Conservation (phyloP, 1,140 invertebrate genomes). For the Mercenaria mercenaria region DNA sequence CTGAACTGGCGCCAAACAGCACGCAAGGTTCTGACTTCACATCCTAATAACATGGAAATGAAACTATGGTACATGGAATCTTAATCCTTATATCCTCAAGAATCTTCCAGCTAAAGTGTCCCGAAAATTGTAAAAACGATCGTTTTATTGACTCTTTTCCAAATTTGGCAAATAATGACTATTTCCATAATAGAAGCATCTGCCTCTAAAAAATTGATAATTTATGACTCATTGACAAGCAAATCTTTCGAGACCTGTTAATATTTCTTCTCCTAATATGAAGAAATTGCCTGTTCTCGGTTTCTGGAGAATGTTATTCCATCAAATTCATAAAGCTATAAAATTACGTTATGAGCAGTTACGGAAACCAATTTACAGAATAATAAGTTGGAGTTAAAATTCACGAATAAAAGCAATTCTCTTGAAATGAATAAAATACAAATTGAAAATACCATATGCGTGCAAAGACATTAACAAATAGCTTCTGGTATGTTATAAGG, state of each 20-base stretch:
- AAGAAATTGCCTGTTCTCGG: slow-evolving; percentile 3
- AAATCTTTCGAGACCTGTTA: slow-evolving; percentile 34
- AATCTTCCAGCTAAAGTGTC: neutral
- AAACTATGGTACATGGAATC: neutral
- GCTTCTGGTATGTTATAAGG: neutral
- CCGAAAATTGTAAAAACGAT: neutral
- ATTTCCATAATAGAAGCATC: slow-evolving; percentile 20
- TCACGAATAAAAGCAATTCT: slow-evolving; percentile 14
- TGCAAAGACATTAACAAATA: neutral
- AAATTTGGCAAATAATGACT: slow-evolving; percentile 8
- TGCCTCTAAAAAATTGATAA: slow-evolving; percentile 14
- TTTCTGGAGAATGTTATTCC: slow-evolving; percentile 17
- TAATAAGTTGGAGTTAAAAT: slow-evolving; percentile 25
- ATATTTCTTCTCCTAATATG: slow-evolving; percentile 26
- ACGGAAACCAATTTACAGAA: slow-evolving; percentile 14
- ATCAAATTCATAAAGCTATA: slow-evolving; percentile 36
- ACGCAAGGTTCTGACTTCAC: neutral
- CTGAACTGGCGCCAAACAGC: neutral
- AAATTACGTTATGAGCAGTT: slow-evolving; percentile 1
- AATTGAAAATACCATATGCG: slow-evolving; percentile 38
- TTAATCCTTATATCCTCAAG: neutral
- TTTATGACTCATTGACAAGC: slow-evolving; percentile 43
- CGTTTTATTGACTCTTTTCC: slow-evolving; percentile 9
- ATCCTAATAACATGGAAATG: slow-evolving; percentile 9
- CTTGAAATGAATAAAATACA: slow-evolving; percentile 41